phyloP scores from a whole-genome alignment of 2,113 vertebrate genomes.

The Nematolebias whitei region DNA sequence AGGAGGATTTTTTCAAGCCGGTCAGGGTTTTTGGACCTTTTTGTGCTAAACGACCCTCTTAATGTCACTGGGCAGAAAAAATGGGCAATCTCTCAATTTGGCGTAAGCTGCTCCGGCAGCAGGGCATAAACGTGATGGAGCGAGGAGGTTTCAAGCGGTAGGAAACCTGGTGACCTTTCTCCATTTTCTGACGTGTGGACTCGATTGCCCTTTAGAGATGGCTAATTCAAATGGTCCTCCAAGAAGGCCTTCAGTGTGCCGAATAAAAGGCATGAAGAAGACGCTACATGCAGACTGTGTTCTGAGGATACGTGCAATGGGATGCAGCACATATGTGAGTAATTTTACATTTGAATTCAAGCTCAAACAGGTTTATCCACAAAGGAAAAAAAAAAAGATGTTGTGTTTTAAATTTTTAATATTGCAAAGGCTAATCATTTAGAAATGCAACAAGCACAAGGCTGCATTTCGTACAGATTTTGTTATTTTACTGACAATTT shows the following conservation, averaged over 20 bases:
- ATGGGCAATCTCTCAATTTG: slow-evolving; percentile 76
- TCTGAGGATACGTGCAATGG: slow-evolving; percentile 38
- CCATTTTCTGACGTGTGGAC: slow-evolving; percentile 73
- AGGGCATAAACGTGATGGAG: slow-evolving; percentile 69
- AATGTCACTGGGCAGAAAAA: slow-evolving; percentile 73
- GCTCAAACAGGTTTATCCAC: slow-evolving; percentile 1
- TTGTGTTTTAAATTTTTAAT: neutral
- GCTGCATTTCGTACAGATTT: neutral
- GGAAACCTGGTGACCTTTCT: slow-evolving; percentile 81
- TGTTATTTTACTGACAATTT: neutral
- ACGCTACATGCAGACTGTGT: slow-evolving; percentile 48
- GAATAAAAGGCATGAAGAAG: slow-evolving; percentile 51
- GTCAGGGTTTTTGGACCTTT: slow-evolving; percentile 55
- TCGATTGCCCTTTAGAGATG: slow-evolving; percentile 80
- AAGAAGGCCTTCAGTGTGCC: slow-evolving; percentile 60
- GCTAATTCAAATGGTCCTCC: slow-evolving; percentile 74
- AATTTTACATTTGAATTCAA: slow-evolving; percentile 19
- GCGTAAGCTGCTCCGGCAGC: slow-evolving; percentile 56
- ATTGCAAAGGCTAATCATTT: slow-evolving; percentile 24
- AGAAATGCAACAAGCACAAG: slow-evolving; percentile 11
- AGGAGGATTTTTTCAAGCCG: slow-evolving; percentile 38
- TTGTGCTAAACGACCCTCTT: slow-evolving; percentile 76
- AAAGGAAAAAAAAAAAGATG: neutral
- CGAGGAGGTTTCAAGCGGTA: slow-evolving; percentile 69
- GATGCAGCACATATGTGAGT: slow-evolving; percentile 11